Evolutionary conservation across 2,113 vertebrate genomes (phyloP).

Genomic region (Amblyornis subalaris): DNA sequence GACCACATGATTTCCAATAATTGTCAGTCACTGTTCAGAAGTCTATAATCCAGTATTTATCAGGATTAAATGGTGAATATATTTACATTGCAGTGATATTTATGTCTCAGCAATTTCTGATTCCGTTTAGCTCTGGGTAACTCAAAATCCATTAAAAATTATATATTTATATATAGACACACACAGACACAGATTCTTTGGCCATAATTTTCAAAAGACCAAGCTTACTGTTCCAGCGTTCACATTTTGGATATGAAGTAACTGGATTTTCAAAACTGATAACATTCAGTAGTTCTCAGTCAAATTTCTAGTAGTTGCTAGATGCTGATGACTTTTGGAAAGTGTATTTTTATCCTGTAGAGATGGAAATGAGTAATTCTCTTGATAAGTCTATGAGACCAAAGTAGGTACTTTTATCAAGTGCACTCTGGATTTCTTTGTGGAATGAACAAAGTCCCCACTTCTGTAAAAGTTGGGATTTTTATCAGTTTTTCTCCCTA

Average conservation of each 20-base stretch:
- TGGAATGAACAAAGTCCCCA: not conserved
- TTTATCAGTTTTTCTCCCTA: not conserved
- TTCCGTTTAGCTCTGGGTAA: not conserved
- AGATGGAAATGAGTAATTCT: not conserved
- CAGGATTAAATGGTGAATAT: conserved; percentile 36
- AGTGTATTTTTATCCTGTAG: not conserved
- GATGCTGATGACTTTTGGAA: not conserved
- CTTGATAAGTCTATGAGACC: not conserved
- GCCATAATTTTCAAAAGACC: not conserved
- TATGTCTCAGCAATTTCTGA: conserved; percentile 20
- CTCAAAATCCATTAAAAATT: conserved; percentile 16
- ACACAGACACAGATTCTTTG: not conserved
- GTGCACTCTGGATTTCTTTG: not conserved
- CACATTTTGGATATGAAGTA: not conserved
- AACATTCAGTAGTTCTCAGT: not conserved
- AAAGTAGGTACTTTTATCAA: not conserved
- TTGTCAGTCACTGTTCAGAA: conserved; percentile 25
- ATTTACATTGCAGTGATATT: conserved; percentile 34
- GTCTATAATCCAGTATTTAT: conserved; percentile 40
- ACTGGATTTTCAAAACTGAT: not conserved
- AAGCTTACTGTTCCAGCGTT: not conserved
- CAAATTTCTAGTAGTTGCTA: not conserved
- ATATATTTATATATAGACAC: not conserved
- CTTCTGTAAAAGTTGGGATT: not conserved
- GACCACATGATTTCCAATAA: conserved; percentile 26